Evolutionary conservation across 1,140 invertebrate species (phyloP), one percentile per base, ranked within the genome.

Genomic region (Coelopa frigida): DNA sequence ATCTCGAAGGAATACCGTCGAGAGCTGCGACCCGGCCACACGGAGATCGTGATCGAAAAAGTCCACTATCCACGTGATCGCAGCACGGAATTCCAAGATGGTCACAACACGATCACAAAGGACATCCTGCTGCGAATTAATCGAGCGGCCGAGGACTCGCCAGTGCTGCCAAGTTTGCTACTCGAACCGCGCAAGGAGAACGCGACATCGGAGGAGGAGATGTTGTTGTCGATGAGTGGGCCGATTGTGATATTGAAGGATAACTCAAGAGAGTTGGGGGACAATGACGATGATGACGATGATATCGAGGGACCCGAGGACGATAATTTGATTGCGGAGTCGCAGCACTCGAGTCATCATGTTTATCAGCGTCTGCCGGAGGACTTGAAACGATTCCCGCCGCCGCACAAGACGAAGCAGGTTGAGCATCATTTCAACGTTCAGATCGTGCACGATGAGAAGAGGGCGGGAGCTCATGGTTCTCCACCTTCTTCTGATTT

Each of bases 391-490:
- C 31, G n/a, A n/a, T n/a, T n/a, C n/a, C n/a, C n/a, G n/a, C n/a
- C n/a, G n/a, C n/a, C n/a, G n/a, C n/a, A n/a, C n/a, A n/a, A n/a
- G n/a, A n/a, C n/a, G n/a, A n/a, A n/a, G n/a, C n/a, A n/a, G n/a
- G n/a, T n/a, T n/a, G n/a, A n/a, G n/a, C 60, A 63, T 23, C 51
- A 58, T 26, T 53, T 64, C 37, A 63, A 63, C 48, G 60, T 65
- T 15, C 59, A 57, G 21, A 59, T 65, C 21, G 49, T 58, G 1
- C 61, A 65, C 4, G 56, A 59, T 4, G 46, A 54, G 14, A 29
- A 29, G 14, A 29, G 27, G 14, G 27, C 27, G 14, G n/a, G n/a
- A n/a, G n/a, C n/a, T n/a, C n/a, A n/a, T n/a, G n/a, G n/a, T n/a
- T n/a, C n/a, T n/a, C n/a, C n/a, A n/a, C n/a, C n/a, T n/a, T n/a